A percentile compares a stretch with the other conserved stretches of the same genome.
These are phyloP conservation scores for Phoenicopterus ruber DNA, from an alignment of 2,113 vertebrate genomes.

Conservation along the genomic window DNA sequence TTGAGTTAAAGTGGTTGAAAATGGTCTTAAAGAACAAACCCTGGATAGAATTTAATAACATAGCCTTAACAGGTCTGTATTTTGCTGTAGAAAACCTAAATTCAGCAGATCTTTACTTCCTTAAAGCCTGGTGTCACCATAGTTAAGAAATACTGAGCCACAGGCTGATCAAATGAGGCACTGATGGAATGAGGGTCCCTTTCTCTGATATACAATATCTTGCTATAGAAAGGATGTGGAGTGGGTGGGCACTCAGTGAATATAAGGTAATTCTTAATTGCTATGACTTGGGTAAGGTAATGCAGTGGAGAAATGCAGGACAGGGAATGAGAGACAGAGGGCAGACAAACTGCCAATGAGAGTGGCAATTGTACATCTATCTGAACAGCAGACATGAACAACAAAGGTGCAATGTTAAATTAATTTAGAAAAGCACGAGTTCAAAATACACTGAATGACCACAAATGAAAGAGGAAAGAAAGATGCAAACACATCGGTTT, in stretches of 20 bases:
- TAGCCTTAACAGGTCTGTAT: not conserved
- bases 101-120: not conserved
- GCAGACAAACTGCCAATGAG: not conserved
- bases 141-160: not conserved
- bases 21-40: not conserved
- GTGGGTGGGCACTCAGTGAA: not conserved
- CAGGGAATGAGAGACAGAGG: not conserved
- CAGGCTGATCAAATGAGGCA: not conserved
- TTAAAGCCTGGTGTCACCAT: rapidly evolving
- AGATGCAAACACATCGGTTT: not conserved
- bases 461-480: not conserved
- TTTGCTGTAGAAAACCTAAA: not conserved
- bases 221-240: not conserved
- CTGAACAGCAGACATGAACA: not conserved
- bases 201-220: not conserved
- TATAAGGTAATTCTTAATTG: not conserved
- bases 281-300: not conserved
- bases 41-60: not conserved
- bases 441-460: not conserved
- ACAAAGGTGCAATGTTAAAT: not conserved
- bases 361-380: not conserved
- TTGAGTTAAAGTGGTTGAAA: not conserved
- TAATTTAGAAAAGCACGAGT: not conserved
- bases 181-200: not conserved
- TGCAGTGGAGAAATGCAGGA: not conserved